Evolutionary conservation across 2,888 invertebrate genomes (phyloP), one percentile per base, ranked within the genome.

Genomic region (Xestia sexstrigata): DNA sequence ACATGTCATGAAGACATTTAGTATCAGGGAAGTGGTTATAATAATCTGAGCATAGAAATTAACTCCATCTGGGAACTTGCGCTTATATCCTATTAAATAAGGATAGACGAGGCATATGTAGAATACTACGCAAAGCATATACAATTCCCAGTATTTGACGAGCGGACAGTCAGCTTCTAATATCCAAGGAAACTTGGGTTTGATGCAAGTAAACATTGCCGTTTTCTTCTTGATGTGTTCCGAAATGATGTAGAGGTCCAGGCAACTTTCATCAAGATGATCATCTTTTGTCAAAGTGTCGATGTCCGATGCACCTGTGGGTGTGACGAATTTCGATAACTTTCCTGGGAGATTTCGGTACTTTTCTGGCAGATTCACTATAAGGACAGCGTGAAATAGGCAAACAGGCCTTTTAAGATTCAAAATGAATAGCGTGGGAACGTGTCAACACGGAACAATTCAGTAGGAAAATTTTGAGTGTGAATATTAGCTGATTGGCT

Each of bases 21-120:
- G 74, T 35, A 96, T 82, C 63, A 97, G 91, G 8, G 96, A 92
- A 35, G 96, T 91, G 6, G 94, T 94, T 63, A 96, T 93, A 13
- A 95, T 85, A 68, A 96, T 92, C 89, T 97, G 94, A 3, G 93
- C 83, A 74, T 94, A 95, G 80, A 94, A 94, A 62, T 96, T 90
- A 65, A 93, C n/a, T 78, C 95, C 95, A 7, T 85, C 86, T 0
- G 97, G 95, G 89, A 97, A 97, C 1, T 72, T 70, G 85, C 96
- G 93, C 78, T 91, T 87, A 78, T 96, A 95, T 26, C 96, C 95
- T 60, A 97, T 96, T 73, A 93, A 96, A 87, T 97, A 97, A 1
- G 97, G 97, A 88, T 96, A 97, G 2, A 94, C 84, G 23, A 97
- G 79, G 81, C 95, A 95, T 45, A 97, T 92, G 69, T 95, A 95